Evolutionary conservation across 2,888 invertebrate genomes (phyloP).

Genomic region (Cheilosia scutellata): DNA sequence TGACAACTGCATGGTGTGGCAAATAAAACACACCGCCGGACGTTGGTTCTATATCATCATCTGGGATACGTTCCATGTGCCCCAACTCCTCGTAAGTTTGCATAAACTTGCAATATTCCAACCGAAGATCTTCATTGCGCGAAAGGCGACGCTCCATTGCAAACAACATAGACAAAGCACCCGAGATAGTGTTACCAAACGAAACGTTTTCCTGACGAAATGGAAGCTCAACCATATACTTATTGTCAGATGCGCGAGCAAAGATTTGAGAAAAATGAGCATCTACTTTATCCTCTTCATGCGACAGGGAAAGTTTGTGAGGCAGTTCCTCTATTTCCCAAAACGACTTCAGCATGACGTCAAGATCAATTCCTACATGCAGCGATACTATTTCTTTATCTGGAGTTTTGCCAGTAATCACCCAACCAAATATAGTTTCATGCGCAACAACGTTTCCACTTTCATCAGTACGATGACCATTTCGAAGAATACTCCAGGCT

Average conservation of each 20-base stretch:
- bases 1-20: conserved; percentile 70
- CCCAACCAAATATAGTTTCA: conserved; percentile 23
- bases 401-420: background rate
- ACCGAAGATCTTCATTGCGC: background rate
- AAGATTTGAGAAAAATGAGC: background rate
- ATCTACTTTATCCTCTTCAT: background rate
- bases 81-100: conserved; percentile 11
- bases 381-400: background rate
- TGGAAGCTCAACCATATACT: conserved; percentile 25
- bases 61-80: conserved; percentile 32
- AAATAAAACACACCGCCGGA: conserved; percentile 54
- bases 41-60: conserved; percentile 4
- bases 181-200: conserved; percentile 24
- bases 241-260: background rate
- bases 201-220: conserved; percentile 10
- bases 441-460: conserved; percentile 4
- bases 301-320: background rate
- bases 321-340: conserved; percentile 4
- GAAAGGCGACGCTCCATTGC: conserved; percentile 23
- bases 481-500: conserved; percentile 14
- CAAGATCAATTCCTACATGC: background rate
- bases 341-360: conserved; percentile 2
- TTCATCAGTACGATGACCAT: conserved; percentile 7
- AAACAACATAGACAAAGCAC: conserved; percentile 3
- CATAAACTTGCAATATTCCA: conserved; percentile 19